Evolutionary conservation across 2,888 invertebrate species (phyloP).

Genomic region (Sacculina carcini): DNA sequence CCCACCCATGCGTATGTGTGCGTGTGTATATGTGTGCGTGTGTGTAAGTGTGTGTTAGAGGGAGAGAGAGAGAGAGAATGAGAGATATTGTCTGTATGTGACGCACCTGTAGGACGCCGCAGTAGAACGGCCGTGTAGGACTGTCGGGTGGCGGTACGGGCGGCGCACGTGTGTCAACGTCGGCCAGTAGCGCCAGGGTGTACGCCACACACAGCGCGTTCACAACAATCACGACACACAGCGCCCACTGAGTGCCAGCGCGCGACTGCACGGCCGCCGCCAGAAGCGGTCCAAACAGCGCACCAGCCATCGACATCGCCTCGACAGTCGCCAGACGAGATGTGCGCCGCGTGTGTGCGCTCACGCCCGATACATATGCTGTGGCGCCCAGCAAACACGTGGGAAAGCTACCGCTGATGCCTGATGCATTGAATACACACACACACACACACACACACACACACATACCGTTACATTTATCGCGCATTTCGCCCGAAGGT

Average conservation of each 20-base stretch:
- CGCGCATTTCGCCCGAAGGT: too few relatives aligned
- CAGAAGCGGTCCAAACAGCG: slow-evolving; percentile 51
- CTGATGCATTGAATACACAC: too few relatives aligned
- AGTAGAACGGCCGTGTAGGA: too few relatives aligned
- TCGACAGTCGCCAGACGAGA: slow-evolving; percentile 54
- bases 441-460: too few relatives aligned
- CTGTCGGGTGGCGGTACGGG: not conserved
- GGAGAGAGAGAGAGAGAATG: too few relatives aligned
- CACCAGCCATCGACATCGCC: slow-evolving; percentile 49
- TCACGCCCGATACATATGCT: slow-evolving; percentile 18
- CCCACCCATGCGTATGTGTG: too few relatives aligned
- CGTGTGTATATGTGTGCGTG: too few relatives aligned
- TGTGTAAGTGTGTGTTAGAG: too few relatives aligned
- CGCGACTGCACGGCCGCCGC: slow-evolving; percentile 43
- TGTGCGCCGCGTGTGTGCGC: slow-evolving; percentile 27
- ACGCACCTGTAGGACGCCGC: too few relatives aligned
- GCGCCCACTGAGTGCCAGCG: slow-evolving; percentile 19
- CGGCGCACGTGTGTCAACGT: slow-evolving; percentile 14
- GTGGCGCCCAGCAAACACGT: slow-evolving; percentile 20
- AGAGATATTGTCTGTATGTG: too few relatives aligned
- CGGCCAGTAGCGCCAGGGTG: slow-evolving; percentile 16
- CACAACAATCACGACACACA: slow-evolving; percentile 18
- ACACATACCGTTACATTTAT: too few relatives aligned
- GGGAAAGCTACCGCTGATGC: slow-evolving; percentile 22
- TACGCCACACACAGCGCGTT: slow-evolving; percentile 20